A percentile compares a stretch with the other conserved stretches of the same genome.
Conservation (phyloP, 2,113 vertebrate species). For the Ceyx melanurus region DNA sequence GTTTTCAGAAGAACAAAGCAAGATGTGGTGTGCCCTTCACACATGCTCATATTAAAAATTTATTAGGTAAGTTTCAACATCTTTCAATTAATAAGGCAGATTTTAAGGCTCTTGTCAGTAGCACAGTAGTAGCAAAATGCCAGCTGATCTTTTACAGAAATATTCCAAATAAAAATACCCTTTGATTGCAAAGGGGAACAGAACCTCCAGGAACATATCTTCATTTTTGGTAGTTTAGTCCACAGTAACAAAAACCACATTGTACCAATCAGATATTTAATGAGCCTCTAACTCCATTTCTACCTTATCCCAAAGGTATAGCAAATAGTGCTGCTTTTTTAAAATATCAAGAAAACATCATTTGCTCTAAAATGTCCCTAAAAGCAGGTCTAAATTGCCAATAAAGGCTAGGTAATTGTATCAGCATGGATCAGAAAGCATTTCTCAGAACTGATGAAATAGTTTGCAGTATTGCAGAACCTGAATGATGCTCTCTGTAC, state of each 20-base stretch:
- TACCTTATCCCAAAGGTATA: conserved; percentile 83
- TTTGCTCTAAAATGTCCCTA: conserved; percentile 87
- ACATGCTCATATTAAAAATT: conserved; percentile 42
- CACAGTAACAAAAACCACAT: conserved; percentile 69
- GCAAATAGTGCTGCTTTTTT: conserved; percentile 79
- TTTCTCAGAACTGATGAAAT: conserved; percentile 82
- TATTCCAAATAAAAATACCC: conserved; percentile 39
- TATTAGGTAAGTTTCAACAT: conserved; percentile 48
- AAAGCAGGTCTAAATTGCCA: conserved; percentile 88
- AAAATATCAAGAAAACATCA: conserved; percentile 86
- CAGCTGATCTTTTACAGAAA: conserved; percentile 47
- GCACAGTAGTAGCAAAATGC: conserved; percentile 24
- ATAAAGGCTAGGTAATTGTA: conserved; percentile 86
- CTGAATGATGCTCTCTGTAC: conserved; percentile 51
- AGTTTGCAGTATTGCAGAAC: conserved; percentile 75
- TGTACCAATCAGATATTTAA: conserved; percentile 81
- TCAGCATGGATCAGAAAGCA: conserved; percentile 88
- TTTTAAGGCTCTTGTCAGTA: conserved; percentile 42
- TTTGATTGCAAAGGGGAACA: conserved; percentile 21
- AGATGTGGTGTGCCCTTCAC: background rate
- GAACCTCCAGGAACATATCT: conserved; percentile 42
- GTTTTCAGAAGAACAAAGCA: conserved; percentile 25
- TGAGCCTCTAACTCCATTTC: conserved; percentile 84
- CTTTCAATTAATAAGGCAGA: conserved; percentile 49
- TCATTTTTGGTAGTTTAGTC: conserved; percentile 62